Conservation (phyloP, 2,113 vertebrate genomes). For the Cryptomyrus ogoouensis region DNA sequence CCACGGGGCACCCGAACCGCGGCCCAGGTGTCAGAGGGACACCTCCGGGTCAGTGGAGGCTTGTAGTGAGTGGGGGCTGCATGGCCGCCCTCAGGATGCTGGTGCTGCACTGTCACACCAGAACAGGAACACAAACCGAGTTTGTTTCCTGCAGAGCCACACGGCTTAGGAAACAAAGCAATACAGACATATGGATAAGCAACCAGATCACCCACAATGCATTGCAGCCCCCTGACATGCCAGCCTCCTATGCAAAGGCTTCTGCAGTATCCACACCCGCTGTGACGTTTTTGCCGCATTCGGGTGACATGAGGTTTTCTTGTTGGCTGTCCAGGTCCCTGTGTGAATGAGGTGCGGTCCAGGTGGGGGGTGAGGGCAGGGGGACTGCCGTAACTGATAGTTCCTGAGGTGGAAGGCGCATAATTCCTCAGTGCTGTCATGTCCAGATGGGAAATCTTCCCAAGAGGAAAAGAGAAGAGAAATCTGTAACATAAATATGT, state of each 20-base stretch:
- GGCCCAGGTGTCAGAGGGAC: background rate
- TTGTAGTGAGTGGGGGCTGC: background rate
- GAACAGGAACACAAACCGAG: background rate
- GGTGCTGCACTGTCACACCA: background rate
- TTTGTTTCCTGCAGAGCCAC: background rate
- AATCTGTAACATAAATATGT: slow-evolving; percentile 39
- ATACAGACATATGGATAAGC: background rate
- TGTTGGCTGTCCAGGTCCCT: background rate
- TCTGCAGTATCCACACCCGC: background rate
- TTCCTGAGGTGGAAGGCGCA: slow-evolving; percentile 1
- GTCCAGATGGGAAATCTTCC: slow-evolving; percentile 33
- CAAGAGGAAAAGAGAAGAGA: slow-evolving; percentile 26
- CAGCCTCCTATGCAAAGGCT: background rate
- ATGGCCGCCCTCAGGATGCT: background rate
- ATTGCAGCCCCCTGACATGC: background rate
- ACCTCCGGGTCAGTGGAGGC: background rate
- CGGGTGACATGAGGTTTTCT: background rate
- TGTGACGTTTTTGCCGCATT: background rate
- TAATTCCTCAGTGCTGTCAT: slow-evolving; percentile 2
- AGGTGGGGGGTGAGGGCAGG: background rate
- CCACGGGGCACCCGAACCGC: background rate
- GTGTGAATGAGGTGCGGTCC: background rate
- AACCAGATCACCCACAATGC: background rate
- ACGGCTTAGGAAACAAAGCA: background rate
- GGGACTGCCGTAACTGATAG: background rate